These are phyloP conservation scores for Caiman crocodilus DNA, from an alignment of 2,797 vertebrate species.

Conservation along the genomic window DNA sequence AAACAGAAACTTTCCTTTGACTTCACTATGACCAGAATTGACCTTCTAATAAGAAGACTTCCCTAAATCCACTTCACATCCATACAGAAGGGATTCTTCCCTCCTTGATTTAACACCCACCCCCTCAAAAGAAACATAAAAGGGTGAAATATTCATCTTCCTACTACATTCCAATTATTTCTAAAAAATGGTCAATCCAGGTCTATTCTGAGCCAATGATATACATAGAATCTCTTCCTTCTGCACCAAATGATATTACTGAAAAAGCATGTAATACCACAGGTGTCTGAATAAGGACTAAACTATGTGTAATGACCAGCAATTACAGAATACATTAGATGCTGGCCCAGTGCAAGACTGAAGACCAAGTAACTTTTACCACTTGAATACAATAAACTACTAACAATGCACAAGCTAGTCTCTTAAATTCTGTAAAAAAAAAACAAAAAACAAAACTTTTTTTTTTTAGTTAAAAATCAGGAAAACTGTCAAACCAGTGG, in stretches of 20 bases:
- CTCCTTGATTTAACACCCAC: neutral
- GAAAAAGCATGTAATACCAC: neutral
- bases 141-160: no score
- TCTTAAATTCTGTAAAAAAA: constrained; percentile 36
- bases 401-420: neutral
- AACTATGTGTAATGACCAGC: constrained; percentile 18
- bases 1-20: neutral
- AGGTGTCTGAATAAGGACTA: neutral
- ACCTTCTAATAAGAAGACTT: neutral
- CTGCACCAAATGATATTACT: neutral
- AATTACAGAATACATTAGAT: constrained; percentile 2
- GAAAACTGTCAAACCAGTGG: neutral
- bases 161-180: no score
- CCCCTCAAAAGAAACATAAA: no score
- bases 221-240: neutral
- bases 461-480: constrained; percentile 21
- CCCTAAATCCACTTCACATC: neutral
- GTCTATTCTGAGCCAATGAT: neutral
- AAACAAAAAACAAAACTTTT: neutral
- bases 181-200: neutral
- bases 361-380: neutral
- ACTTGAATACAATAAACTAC: neutral
- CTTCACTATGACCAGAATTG: neutral
- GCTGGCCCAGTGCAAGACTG: neutral
- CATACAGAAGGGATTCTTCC: neutral